Base-by-base conservation (phyloP, 2,113 vertebrate species). In the Cebidichthys violaceus region DNA sequence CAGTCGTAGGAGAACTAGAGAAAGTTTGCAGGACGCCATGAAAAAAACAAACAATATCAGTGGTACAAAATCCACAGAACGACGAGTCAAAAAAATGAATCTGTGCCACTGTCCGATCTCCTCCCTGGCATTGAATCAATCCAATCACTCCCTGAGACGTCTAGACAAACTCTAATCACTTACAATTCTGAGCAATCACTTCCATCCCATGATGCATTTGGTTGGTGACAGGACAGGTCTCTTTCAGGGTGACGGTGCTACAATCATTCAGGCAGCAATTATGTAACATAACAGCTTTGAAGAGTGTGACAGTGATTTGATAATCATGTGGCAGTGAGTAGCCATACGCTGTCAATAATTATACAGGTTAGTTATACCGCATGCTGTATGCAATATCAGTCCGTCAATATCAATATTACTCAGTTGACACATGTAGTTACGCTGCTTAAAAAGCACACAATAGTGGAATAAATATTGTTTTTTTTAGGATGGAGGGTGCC, bases 81-180 rank as follows among this genome's bases (percentile, higher is more conserved):
- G 17, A 76, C 83, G 81, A 79, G 70, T 70, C 83, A 6, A 79
- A 84, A 86, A 86, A 69, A 67, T 52, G 73, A 74, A 74, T 84
- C 87, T 77, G 80, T 77, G 66, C 78, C 83, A 84, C 82, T 82
- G 82, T 89, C 84, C 82, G 80, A 88, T 87, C 84, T 85, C 77
- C 88, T 81, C 79, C 57, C 79, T 81, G 88, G 81, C 85, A 88
- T 90, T 80, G 81, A 89, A 90, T 92, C 89, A 92, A 93, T 93
- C 88, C 87, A 87, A 87, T 92, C 88, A 87, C 77, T 85, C 84
- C 80, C 84, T 0, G 82, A 90, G 87, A 86, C 84, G 75, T 90
- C 87, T 87, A 89, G 92, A 88, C 90, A 90, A 90, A 89, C 83
- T 87, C 86, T 90, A 93, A 93, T 92, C 89, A 89, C 89, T 92